A percentile compares a stretch with the other conserved stretches of the same genome.
Conservation (phyloP, 2,797 vertebrate species). For the Anguilla anguilla region DNA sequence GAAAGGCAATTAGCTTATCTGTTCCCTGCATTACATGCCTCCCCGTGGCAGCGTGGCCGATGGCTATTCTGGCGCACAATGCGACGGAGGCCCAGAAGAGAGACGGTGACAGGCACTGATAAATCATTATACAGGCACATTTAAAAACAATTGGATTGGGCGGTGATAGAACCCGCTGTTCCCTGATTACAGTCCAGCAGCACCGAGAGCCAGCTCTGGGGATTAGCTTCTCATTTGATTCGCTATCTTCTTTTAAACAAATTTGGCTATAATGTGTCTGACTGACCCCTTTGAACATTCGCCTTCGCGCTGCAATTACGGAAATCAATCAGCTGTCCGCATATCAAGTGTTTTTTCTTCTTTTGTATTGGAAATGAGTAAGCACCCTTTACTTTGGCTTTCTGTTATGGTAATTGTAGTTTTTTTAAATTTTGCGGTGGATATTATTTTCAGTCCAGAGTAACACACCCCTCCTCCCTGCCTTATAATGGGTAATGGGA, state of each 20-base stretch:
- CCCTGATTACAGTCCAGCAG: conserved; percentile 5
- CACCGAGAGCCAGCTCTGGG: conserved; percentile 3
- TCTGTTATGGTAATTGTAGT: not conserved
- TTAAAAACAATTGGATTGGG: conserved; percentile 14
- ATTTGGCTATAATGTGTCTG: conserved; percentile 8
- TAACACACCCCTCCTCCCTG: not conserved
- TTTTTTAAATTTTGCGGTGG: not conserved
- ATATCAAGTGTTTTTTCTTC: conserved; percentile 1
- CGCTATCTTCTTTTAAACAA: not conserved
- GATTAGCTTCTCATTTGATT: conserved; percentile 18
- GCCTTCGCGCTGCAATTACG: not conserved
- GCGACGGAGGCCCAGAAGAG: conserved; percentile 9
- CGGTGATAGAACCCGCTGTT: not conserved
- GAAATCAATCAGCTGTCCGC: conserved; percentile 10
- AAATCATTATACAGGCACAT: conserved; percentile 25
- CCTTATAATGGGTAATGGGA: not conserved
- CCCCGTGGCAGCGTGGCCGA: conserved; percentile 32
- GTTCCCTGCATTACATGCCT: conserved; percentile 20
- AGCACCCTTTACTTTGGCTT: not conserved
- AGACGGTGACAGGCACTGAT: conserved; percentile 29
- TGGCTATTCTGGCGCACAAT: conserved; percentile 24
- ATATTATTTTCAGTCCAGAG: not conserved
- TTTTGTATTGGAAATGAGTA: not conserved
- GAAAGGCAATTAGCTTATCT: conserved; percentile 43
- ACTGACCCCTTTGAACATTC: conserved; percentile 24